Percentiles rank a stretch among this genome's conserved stretches.
Conservation (phyloP, 2,888 invertebrate species). For the Cinara cedri region DNA sequence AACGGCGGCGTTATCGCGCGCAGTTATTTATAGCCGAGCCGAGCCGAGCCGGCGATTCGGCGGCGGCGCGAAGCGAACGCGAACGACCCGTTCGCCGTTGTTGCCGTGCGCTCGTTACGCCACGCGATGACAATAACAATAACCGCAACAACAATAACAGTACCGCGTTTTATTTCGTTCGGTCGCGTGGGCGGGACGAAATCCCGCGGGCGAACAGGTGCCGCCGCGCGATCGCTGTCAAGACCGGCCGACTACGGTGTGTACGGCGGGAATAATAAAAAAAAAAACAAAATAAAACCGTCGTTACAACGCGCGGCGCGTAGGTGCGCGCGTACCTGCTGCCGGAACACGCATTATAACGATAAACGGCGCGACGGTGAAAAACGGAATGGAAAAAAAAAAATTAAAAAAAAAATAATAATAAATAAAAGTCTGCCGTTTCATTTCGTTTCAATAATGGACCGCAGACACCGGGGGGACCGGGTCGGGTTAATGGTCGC, state of each 20-base stretch:
- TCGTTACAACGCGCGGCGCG: slow-evolving; percentile 3
- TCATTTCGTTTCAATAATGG: slow-evolving; percentile 19
- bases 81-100: slow-evolving; percentile 51
- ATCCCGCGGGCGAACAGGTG: slow-evolving; percentile 47
- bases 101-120: too few species aligned
- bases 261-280: neutral
- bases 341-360: neutral
- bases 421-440: slow-evolving; percentile 44
- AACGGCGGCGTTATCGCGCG: too few species aligned
- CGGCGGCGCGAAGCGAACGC: slow-evolving; percentile 31
- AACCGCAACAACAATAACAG: too few species aligned
- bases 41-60: too few species aligned
- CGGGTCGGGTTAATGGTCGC: slow-evolving; percentile 44
- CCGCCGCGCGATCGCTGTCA: slow-evolving; percentile 44
- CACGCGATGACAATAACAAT: too few species aligned
- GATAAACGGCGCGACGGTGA: slow-evolving; percentile 25
- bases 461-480: slow-evolving; percentile 26
- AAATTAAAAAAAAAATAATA: too few species aligned
- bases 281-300: slow-evolving; percentile 42
- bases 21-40: too few species aligned
- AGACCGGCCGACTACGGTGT: slow-evolving; percentile 14
- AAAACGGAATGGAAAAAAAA: too few species aligned
- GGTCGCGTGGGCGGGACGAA: slow-evolving; percentile 50
- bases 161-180: too few species aligned
- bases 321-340: neutral